phyloP scores from a whole-genome alignment of 2,113 vertebrate species.

The Hiodon tergisus region DNA sequence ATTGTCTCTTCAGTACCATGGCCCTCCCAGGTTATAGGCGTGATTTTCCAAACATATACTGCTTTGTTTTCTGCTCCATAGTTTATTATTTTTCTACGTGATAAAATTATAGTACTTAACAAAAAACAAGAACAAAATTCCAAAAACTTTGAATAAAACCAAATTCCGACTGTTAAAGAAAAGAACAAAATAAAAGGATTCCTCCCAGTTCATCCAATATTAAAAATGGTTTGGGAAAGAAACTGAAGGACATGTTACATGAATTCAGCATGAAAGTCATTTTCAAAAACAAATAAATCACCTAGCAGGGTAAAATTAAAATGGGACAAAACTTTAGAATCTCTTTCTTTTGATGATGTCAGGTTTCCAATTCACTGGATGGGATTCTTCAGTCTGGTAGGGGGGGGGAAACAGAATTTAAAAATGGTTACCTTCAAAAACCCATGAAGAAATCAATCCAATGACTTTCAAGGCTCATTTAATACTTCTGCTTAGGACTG shows the following conservation, averaged over 20 bases:
- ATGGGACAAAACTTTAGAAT: slow-evolving; percentile 61
- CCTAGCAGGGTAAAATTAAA: slow-evolving; percentile 4
- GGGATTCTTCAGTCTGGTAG: slow-evolving; percentile 88
- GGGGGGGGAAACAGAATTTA: slow-evolving; percentile 32
- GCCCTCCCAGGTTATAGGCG: neutral
- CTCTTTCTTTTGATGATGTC: slow-evolving; percentile 97
- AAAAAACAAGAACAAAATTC: neutral
- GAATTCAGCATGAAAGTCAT: neutral
- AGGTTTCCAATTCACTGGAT: slow-evolving; percentile 97
- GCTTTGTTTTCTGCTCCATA: neutral
- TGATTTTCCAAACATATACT: slow-evolving; percentile 3
- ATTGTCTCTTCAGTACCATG: neutral
- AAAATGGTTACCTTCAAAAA: neutral
- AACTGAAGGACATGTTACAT: neutral
- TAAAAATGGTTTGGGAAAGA: neutral
- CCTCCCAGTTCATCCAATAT: too few relatives aligned
- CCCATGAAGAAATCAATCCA: neutral
- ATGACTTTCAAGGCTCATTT: neutral
- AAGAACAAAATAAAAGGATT: too few relatives aligned
- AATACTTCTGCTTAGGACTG: neutral
- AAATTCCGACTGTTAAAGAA: neutral
- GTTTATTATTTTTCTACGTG: too few relatives aligned
- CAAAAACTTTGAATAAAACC: neutral
- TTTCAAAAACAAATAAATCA: neutral
- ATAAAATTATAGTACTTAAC: too few relatives aligned